A percentile compares a stretch with the other conserved stretches of the same genome.
phyloP scores from a whole-genome alignment of 1,140 invertebrate genomes.

The Atta colombica region DNA sequence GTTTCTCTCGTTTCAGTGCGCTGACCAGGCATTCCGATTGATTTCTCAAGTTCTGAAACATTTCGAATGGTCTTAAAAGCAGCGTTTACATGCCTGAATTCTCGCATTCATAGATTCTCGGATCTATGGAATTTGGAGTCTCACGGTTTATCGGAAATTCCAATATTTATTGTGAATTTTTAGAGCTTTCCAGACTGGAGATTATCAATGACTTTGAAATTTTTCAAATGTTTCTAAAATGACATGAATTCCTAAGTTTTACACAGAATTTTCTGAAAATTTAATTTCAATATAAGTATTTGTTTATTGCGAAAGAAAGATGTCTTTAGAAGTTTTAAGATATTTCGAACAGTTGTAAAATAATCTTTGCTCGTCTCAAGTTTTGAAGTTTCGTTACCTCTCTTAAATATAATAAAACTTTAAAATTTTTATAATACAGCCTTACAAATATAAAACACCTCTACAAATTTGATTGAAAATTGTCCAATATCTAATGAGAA shows the following conservation, averaged over 20 bases:
- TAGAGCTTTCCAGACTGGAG: neutral
- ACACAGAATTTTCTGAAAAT: neutral
- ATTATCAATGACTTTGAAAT: neutral
- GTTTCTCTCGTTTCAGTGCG: conserved; percentile 22
- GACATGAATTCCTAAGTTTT: neutral
- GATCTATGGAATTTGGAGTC: neutral
- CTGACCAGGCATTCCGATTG: conserved; percentile 40
- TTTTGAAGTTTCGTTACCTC: neutral
- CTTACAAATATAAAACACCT: too few species aligned
- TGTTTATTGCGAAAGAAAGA: neutral
- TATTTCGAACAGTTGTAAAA: neutral
- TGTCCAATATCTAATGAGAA: too few species aligned
- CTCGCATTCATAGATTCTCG: neutral
- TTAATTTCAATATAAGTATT: neutral
- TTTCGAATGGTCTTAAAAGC: conserved; percentile 22
- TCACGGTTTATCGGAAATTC: neutral
- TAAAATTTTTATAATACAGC: neutral
- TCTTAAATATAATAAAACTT: neutral
- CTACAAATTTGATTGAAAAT: too few species aligned
- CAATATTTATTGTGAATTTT: neutral
- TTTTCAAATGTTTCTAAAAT: neutral
- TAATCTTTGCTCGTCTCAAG: neutral
- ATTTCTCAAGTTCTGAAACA: conserved; percentile 45
- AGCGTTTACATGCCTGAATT: conserved; percentile 31
- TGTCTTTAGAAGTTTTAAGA: neutral